Conservation (phyloP, 1,140 invertebrate genomes). For the Euborellia annulipes region DNA sequence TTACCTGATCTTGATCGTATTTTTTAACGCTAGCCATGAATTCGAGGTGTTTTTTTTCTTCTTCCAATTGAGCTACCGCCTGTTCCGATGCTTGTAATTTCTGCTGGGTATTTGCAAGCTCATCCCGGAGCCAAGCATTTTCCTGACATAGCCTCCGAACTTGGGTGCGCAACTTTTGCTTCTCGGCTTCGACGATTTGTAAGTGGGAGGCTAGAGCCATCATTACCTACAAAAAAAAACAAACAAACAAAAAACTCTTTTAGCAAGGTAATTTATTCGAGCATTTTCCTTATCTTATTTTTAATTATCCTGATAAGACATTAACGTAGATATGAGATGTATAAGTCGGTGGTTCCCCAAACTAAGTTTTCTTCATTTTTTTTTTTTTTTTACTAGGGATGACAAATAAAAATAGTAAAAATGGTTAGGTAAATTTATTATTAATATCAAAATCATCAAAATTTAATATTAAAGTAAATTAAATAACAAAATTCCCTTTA, state of each 20-base stretch:
- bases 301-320: too few relatives aligned
- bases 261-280: too few relatives aligned
- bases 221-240: conserved; percentile 65
- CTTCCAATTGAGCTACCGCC: conserved; percentile 84
- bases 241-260: background rate
- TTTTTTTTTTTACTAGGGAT: too few relatives aligned
- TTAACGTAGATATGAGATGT: too few relatives aligned
- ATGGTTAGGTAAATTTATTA: too few relatives aligned
- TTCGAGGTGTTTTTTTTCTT: conserved; percentile 94
- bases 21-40: conserved; percentile 95
- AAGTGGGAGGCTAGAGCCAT: conserved; percentile 89
- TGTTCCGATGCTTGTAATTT: conserved; percentile 94
- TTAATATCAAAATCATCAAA: too few relatives aligned
- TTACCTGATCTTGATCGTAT: conserved; percentile 68
- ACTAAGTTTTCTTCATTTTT: too few relatives aligned
- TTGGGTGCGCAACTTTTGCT: conserved; percentile 95
- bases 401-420: too few relatives aligned
- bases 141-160: conserved; percentile 85
- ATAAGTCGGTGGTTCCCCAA: too few relatives aligned
- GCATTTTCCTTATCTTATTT: too few relatives aligned
- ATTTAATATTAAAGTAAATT: too few relatives aligned
- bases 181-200: conserved; percentile 95
- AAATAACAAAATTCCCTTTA: too few relatives aligned
- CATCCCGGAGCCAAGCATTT: conserved; percentile 97
- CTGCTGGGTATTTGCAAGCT: conserved; percentile 93